Percentiles rank a stretch among this genome's conserved stretches.
Evolutionary conservation across 1,140 invertebrate genomes (phyloP).

Genomic region (Pararge aegeria): DNA sequence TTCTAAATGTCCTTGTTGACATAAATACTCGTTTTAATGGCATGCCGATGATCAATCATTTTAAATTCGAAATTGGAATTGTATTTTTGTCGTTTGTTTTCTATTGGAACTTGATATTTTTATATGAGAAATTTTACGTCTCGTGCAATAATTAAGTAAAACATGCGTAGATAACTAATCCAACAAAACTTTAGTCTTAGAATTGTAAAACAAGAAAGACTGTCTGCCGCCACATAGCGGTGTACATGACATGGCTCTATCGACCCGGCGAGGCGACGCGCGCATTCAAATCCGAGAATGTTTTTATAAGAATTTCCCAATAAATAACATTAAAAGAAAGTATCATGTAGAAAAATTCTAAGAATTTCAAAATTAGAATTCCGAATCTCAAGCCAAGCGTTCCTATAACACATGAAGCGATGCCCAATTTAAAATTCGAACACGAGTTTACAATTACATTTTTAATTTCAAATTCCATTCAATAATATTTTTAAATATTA

Average conservation of each 20-base stretch:
- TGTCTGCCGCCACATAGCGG: slow-evolving; percentile 65
- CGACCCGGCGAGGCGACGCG: slow-evolving; percentile 65
- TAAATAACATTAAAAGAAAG: slow-evolving; percentile 13
- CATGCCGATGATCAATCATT: not conserved
- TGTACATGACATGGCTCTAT: slow-evolving; percentile 66
- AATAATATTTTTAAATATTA: not conserved
- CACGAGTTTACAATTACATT: not conserved
- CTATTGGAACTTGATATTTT: too few species aligned
- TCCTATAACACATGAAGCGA: not conserved
- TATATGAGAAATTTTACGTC: too few species aligned
- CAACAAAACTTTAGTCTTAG: slow-evolving; percentile 28
- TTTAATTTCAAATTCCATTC: not conserved
- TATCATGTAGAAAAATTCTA: not conserved
- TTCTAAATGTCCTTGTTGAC: not conserved
- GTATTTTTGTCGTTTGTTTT: too few species aligned
- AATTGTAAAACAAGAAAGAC: slow-evolving; percentile 62
- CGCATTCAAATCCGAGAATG: slow-evolving; percentile 55
- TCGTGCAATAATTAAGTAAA: not conserved
- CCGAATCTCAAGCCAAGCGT: not conserved
- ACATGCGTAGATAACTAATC: slow-evolving; percentile 18
- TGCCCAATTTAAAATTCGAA: not conserved
- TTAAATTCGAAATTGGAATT: too few species aligned
- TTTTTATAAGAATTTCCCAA: slow-evolving; percentile 23
- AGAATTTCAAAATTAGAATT: slow-evolving; percentile 1
- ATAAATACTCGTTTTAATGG: not conserved